A percentile compares a stretch with the other conserved stretches of the same genome.
These are phyloP conservation scores for Amphipoea oculea DNA, from an alignment of 2,888 invertebrate genomes.

Conservation along the genomic window DNA sequence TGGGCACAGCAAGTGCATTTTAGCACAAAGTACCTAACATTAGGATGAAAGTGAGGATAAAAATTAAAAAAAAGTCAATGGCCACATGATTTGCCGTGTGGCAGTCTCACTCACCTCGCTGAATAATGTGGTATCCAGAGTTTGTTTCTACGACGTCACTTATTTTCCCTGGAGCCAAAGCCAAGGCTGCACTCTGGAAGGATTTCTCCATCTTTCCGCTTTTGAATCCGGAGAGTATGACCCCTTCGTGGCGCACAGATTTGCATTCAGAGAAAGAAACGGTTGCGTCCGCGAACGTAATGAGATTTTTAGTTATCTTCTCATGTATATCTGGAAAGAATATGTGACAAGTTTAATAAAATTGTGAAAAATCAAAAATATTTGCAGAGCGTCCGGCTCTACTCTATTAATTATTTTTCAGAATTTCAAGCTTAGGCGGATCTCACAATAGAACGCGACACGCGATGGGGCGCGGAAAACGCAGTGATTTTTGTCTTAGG, in stretches of 20 bases:
- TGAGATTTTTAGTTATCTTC: neutral
- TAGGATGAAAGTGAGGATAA: neutral
- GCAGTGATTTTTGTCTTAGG: too few species aligned
- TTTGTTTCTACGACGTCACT: constrained; percentile 6
- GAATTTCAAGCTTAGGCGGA: neutral
- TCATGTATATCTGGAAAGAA: constrained; percentile 21
- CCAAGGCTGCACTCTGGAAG: neutral
- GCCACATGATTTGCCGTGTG: neutral
- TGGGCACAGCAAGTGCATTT: neutral
- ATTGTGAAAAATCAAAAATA: neutral
- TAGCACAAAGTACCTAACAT: neutral
- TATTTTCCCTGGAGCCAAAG: constrained; percentile 4
- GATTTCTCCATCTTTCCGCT: neutral
- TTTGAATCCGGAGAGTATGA: neutral
- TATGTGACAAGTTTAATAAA: neutral
- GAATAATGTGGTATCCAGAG: constrained; percentile 28
- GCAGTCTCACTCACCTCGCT: constrained; percentile 25
- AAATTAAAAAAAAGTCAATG: neutral
- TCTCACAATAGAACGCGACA: neutral
- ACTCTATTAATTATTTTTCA: neutral
- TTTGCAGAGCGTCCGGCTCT: neutral
- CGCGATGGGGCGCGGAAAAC: too few species aligned
- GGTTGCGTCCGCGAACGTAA: constrained; percentile 28
- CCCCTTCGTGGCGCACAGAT: neutral
- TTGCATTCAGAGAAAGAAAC: constrained; percentile 6